Conservation (phyloP, 30 jellyfish, hydroid and myxozoan species). For the Aurelia sp. region DNA sequence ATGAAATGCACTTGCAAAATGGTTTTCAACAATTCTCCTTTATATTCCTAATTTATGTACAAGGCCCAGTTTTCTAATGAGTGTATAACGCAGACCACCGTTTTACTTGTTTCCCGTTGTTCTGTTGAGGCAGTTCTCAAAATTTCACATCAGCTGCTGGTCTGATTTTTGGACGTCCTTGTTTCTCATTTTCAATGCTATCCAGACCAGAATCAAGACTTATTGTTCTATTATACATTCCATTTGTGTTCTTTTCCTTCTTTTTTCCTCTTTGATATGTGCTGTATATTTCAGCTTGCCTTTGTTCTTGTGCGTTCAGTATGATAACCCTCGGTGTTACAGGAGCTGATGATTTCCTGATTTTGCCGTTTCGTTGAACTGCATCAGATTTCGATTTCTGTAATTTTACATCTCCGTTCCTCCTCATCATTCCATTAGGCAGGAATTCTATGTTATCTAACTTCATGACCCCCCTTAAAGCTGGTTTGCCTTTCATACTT, state of each 20-base stretch:
- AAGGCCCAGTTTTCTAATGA: no score
- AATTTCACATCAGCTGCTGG: conserved; percentile 66
- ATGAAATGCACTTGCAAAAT: no score
- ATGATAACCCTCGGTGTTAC: conserved; percentile 37
- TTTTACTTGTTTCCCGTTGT: no score
- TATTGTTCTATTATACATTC: conserved; percentile 40
- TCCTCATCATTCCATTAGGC: conserved; percentile 58
- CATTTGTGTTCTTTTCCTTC: background rate
- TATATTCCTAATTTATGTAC: no score
- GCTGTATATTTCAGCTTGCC: conserved; percentile 40
- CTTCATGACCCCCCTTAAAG: conserved; percentile 16
- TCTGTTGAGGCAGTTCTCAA: background rate
- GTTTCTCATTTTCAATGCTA: conserved; percentile 31
- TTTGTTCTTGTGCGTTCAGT: conserved; percentile 17
- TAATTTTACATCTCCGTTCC: background rate
- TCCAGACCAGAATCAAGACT: conserved; percentile 72
- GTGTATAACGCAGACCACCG: no score
- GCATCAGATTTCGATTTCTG: conserved; percentile 47
- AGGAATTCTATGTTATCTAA: conserved; percentile 33
- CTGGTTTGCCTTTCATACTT: conserved; percentile 64
- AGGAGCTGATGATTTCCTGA: conserved; percentile 40
- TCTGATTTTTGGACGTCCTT: conserved; percentile 11
- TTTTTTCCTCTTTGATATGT: conserved; percentile 44
- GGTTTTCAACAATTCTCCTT: no score
- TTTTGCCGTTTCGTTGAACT: background rate